Evolutionary conservation across 1,140 invertebrate genomes (phyloP).

Genomic region (Heliothis virescens): DNA sequence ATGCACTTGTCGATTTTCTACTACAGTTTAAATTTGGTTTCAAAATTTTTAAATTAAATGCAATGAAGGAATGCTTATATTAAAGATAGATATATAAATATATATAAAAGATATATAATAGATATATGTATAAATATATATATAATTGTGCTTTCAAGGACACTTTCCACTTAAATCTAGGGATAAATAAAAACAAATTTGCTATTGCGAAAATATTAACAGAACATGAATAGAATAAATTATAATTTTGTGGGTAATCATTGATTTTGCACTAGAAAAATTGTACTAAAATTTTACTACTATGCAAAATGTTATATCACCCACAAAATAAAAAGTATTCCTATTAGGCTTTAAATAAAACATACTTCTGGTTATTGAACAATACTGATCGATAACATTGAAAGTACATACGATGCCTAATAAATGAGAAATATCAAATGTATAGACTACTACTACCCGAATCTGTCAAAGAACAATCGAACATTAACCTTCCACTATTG

Average conservation of each 20-base stretch:
- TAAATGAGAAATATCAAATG: too few species aligned
- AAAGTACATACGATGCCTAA: too few species aligned
- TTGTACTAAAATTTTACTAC: not conserved
- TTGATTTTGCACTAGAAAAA: not conserved
- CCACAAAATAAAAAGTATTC: not conserved
- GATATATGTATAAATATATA: not conserved
- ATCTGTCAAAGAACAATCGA: too few species aligned
- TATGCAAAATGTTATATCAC: not conserved
- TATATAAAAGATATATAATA: too few species aligned
- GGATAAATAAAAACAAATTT: constrained; percentile 24
- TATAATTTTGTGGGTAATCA: not conserved
- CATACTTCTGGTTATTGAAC: not conserved
- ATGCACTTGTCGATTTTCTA: constrained; percentile 15
- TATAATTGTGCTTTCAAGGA: constrained; percentile 40
- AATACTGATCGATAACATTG: not conserved
- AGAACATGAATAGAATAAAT: not conserved
- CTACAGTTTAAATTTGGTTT: constrained; percentile 10
- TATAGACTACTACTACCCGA: too few species aligned
- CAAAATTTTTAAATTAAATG: constrained; percentile 49
- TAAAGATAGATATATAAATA: constrained; percentile 3
- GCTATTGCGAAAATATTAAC: constrained; percentile 1
- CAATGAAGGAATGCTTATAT: constrained; percentile 50
- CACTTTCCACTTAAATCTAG: constrained; percentile 42
- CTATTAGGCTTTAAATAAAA: not conserved
- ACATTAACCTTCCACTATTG: too few species aligned